Evolutionary conservation across 2,797 vertebrate genomes (phyloP).

Genomic region (Rhynchotus rufescens): DNA sequence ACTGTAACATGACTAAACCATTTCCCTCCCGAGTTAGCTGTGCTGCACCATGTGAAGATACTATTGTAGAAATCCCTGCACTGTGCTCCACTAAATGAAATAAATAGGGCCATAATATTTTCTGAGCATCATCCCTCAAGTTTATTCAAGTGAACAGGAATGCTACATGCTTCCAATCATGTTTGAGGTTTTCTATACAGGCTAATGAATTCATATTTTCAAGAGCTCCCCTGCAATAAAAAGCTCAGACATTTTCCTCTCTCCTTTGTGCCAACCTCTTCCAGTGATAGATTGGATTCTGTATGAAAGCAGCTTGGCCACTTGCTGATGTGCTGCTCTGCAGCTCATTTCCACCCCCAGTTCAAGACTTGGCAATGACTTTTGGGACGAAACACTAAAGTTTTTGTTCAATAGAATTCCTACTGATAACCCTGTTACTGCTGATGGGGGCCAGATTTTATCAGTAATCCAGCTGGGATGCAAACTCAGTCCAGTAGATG

Average conservation of each 20-base stretch:
- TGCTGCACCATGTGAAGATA: background rate
- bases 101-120: background rate
- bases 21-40: background rate
- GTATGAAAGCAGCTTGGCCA: background rate
- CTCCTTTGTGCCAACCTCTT: background rate
- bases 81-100: background rate
- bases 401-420: background rate
- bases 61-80: background rate
- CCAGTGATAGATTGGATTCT: background rate
- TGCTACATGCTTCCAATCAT: background rate
- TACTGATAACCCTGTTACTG: background rate
- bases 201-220: background rate
- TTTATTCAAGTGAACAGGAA: slow-evolving; percentile 6
- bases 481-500: background rate
- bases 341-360: background rate
- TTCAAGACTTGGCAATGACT: background rate
- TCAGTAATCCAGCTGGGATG: background rate
- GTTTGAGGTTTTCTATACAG: background rate
- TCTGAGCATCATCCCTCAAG: background rate
- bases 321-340: background rate
- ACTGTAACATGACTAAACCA: background rate
- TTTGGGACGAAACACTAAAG: background rate
- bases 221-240: background rate
- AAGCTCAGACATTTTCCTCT: background rate
- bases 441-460: background rate